phyloP scores from a whole-genome alignment of 1,140 invertebrate genomes.

The Dendroctonus ponderosae region DNA sequence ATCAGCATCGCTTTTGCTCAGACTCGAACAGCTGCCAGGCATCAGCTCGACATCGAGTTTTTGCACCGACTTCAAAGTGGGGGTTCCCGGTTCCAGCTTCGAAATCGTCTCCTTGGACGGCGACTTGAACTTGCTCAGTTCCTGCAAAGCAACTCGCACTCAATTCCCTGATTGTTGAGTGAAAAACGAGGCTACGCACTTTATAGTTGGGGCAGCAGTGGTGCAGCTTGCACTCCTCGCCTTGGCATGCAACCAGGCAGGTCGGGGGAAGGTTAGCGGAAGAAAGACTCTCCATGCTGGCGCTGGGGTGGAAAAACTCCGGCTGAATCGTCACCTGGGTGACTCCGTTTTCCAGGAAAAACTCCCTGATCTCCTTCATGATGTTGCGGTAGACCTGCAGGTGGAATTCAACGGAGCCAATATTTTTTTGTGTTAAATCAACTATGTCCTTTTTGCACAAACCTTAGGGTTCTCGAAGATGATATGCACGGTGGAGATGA shows the following conservation, averaged over 20 bases:
- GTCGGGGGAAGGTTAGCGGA: conserved; percentile 31
- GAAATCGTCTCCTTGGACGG: conserved; percentile 18
- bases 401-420: conserved; percentile 16
- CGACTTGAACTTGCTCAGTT: conserved; percentile 15
- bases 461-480: conserved; percentile 65
- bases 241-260: conserved; percentile 48
- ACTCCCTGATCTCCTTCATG: conserved; percentile 63
- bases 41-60: conserved; percentile 24
- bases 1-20: too few species aligned
- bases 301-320: conserved; percentile 61
- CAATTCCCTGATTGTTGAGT: neutral
- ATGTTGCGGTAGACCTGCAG: conserved; percentile 63
- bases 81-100: conserved; percentile 9
- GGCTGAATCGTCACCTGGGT: conserved; percentile 76
- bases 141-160: neutral
- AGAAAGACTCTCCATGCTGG: conserved; percentile 39
- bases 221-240: conserved; percentile 43
- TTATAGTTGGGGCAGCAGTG: conserved; percentile 46
- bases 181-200: conserved; percentile 1
- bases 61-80: conserved; percentile 23
- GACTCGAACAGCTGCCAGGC: too few species aligned
- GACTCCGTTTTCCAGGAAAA: conserved; percentile 73
- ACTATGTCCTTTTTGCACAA: conserved; percentile 1
- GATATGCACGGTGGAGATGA: conserved; percentile 72
- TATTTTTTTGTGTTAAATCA: conserved; percentile 12